A percentile compares a stretch with the other conserved stretches of the same genome.
Conservation (phyloP, 2,888 invertebrate genomes). For the Pterobdella sp. region DNA sequence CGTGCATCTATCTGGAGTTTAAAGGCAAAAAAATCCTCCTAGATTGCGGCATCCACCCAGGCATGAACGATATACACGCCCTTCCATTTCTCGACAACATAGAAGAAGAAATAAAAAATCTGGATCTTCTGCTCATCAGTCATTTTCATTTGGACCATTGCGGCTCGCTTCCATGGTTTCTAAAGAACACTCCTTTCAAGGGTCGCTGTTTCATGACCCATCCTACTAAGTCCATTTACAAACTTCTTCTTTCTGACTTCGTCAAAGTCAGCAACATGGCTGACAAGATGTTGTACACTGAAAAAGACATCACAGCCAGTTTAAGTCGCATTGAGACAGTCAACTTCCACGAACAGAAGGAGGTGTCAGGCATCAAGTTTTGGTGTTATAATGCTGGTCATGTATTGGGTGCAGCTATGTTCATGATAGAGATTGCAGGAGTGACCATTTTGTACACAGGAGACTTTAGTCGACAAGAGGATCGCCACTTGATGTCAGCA, state of each 20-base stretch:
- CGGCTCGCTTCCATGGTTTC: slow-evolving; percentile 94
- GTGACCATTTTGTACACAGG: slow-evolving; percentile 88
- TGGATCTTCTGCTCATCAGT: slow-evolving; percentile 78
- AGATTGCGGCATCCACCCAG: slow-evolving; percentile 98
- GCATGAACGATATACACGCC: slow-evolving; percentile 86
- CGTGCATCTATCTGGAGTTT: slow-evolving; percentile 94
- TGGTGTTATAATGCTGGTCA: slow-evolving; percentile 96
- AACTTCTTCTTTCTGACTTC: slow-evolving; percentile 96
- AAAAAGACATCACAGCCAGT: slow-evolving; percentile 88
- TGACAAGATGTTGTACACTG: slow-evolving; percentile 68
- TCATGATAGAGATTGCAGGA: slow-evolving; percentile 99
- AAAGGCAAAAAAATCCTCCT: slow-evolving; percentile 98
- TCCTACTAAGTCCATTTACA: slow-evolving; percentile 96
- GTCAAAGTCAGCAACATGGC: slow-evolving; percentile 91
- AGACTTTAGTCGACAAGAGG: slow-evolving; percentile 96
- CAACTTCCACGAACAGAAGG: slow-evolving; percentile 84
- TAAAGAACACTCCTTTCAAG: slow-evolving; percentile 91
- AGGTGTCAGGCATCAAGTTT: slow-evolving; percentile 89
- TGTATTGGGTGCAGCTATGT: slow-evolving; percentile 98
- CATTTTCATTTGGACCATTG: slow-evolving; percentile 99
- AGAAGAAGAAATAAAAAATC: slow-evolving; percentile 74
- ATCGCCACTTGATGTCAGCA: slow-evolving; percentile 96
- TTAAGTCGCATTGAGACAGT: slow-evolving; percentile 98
- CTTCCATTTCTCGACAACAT: slow-evolving; percentile 93
- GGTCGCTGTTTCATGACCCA: slow-evolving; percentile 99